Base-by-base conservation (phyloP, 2,113 vertebrate species). In the Phrynosoma blainvillii region DNA sequence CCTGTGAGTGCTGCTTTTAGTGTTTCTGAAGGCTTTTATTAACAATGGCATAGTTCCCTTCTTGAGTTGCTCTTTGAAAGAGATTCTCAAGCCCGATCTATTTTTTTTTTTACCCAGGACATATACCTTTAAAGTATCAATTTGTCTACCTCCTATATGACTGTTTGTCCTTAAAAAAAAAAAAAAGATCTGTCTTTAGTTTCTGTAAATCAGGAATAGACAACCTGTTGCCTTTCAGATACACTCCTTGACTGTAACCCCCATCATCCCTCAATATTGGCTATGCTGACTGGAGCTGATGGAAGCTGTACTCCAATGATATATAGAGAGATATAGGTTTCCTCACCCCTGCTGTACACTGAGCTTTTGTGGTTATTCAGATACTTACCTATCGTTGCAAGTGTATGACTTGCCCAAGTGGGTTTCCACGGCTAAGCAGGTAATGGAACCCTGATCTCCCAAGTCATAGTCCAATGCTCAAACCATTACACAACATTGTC, bases 21-120 rank as follows among this genome's bases (percentile, higher is more conserved):
- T 84, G 85, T 90, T 95, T 90, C 86, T 91, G 47, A 88, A 85
- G 77, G 74, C 89, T 94, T 94, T 94, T 92, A 88, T 93, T 92
- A 87, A 90, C 54, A 56, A 59, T 74, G 82, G 62, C 82, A 71
- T 76, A 47, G 82, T 79, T 86, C 90, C 93, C 81, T 81, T 79
- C 85, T 92, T 93, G 91, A 95, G 91, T 59, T 89, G 85, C 79
- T 90, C 89, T 20, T 84, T 85, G 87, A 95, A 93, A 68, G 74
- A 30, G 40, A 88, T 89, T 93, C 90, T 91, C 87, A 92, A 93
- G 93, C 92, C 88, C 93, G 79, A 88, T 93, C 82, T 20, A 84
- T 88, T 5, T 27, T 52, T 65, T n/a, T 27, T 71, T 13, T 14
- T 18, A n/a, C 25, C 86, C 36, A 42, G 47, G 62, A 87, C 40